Evolutionary conservation across 2,888 invertebrate genomes (phyloP), one percentile per base, ranked within the genome.

Genomic region (Cosmorhoe ocellata): DNA sequence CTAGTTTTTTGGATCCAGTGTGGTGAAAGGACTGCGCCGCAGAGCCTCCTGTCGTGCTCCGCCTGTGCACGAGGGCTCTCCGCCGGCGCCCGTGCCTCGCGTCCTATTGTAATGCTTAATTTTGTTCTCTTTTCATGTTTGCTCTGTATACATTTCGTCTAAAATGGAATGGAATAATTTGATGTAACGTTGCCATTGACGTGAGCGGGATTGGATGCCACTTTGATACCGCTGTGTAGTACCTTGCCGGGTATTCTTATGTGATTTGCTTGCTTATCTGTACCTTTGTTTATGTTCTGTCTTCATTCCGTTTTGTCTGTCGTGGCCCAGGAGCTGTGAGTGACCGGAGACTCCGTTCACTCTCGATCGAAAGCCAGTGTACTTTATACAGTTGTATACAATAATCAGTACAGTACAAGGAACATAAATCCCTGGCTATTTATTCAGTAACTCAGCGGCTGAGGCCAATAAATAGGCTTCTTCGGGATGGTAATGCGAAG

Each of bases 71-170:
- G n/a, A n/a, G 18, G 2, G 8, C 7, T 33, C 14, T 0, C 31
- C 49, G 33, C 73, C 49, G 0, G 41, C 71, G 66, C 77, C 48
- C 13, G 8, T 69, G 41, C 0, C 69, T 75, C 55, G 63, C 48
- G 56, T 52, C 55, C 55, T 60, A 37, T 59, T 61, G 66, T 79
- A 79, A 82, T 79, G 79, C 83, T 83, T 87, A 84, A 87, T 86
- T 86, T 86, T 79, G 83, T 83, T 86, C 87, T 84, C 84, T 86
- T 86, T 86, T 84, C 85, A 87, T 87, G 87, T 87, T 88, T 84
- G 83, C 79, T 87, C 84, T 82, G 86, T 85, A 84, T 83, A 87
- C 81, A 84, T 85, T 84, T 79, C 83, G 81, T 82, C 82, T 85
- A 86, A 84, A 87, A 84, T 81, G 82, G 78, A 81, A 83, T 79